Evolutionary conservation across 2,888 invertebrate species (phyloP).

Genomic region (Nineta flava): DNA sequence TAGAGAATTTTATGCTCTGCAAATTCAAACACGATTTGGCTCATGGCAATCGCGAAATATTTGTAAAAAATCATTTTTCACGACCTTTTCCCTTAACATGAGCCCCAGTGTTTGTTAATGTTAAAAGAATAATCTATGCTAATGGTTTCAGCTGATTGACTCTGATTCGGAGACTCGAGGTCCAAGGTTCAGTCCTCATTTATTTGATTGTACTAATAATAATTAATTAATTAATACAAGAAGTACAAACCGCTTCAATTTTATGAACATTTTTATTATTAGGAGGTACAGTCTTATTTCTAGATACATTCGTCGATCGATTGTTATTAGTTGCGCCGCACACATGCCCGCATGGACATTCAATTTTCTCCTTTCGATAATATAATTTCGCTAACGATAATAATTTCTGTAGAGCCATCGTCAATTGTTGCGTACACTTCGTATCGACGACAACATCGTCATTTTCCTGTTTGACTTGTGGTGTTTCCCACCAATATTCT

Average conservation of each 20-base stretch:
- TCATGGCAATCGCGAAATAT: no score
- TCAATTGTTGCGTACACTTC: slow-evolving; percentile 12
- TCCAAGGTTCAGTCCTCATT: no score
- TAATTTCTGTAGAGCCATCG: slow-evolving; percentile 33
- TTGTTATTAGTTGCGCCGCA: slow-evolving; percentile 23
- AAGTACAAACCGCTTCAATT: not conserved
- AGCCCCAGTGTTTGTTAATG: no score
- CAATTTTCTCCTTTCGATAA: slow-evolving; percentile 25
- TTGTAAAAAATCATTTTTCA: no score
- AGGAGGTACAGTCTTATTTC: slow-evolving; percentile 1
- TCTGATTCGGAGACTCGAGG: no score
- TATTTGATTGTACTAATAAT: no score
- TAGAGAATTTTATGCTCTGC: no score
- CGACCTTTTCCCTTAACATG: no score
- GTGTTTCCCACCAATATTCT: slow-evolving; percentile 63
- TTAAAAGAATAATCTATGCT: no score
- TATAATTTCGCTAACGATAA: slow-evolving; percentile 35
- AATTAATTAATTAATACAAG: no score
- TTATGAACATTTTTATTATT: slow-evolving; percentile 6
- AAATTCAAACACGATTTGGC: no score
- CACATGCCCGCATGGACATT: slow-evolving; percentile 40
- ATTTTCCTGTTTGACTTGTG: slow-evolving; percentile 12
- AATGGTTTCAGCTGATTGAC: no score
- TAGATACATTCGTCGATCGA: slow-evolving; percentile 4
- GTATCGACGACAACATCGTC: slow-evolving; percentile 9